A percentile compares a stretch with the other conserved stretches of the same genome.
Evolutionary conservation across 2,888 invertebrate genomes (phyloP).

Genomic region (Tachystola acroxantha): DNA sequence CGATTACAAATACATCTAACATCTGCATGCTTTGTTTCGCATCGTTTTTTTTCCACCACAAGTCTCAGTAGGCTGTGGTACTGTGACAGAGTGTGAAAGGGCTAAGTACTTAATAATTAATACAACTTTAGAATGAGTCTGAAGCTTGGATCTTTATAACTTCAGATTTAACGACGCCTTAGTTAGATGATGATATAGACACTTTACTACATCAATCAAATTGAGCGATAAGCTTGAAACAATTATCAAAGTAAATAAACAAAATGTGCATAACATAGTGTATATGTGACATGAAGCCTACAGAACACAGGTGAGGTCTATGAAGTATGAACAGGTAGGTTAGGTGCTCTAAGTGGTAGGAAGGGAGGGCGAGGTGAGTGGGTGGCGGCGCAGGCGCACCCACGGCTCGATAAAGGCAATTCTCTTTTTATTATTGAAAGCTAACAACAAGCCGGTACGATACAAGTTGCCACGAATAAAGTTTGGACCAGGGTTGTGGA

Average conservation of each 20-base stretch:
- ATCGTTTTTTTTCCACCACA: constrained; percentile 5
- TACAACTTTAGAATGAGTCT: constrained; percentile 22
- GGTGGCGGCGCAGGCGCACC: constrained; percentile 64
- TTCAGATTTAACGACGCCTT: constrained; percentile 32
- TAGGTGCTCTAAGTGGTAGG: constrained; percentile 46
- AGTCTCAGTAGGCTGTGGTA: constrained; percentile 1
- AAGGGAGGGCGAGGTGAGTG: constrained; percentile 51
- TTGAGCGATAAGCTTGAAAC: constrained; percentile 57
- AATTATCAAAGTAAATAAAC: constrained; percentile 30
- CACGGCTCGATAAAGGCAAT: constrained; percentile 72
- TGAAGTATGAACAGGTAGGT: constrained; percentile 44
- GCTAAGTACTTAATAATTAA: background rate
- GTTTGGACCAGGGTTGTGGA: constrained; percentile 42
- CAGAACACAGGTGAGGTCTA: constrained; percentile 46
- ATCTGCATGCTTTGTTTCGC: constrained; percentile 41
- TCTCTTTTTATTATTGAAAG: constrained; percentile 52
- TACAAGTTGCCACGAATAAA: constrained; percentile 48
- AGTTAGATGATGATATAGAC: constrained; percentile 33
- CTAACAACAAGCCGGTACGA: constrained; percentile 55
- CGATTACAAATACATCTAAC: constrained; percentile 44
- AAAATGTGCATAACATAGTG: constrained; percentile 49
- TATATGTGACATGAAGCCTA: constrained; percentile 50
- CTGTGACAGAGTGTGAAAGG: background rate
- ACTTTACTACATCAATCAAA: constrained; percentile 55
- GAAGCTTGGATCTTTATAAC: constrained; percentile 34